Conservation (phyloP, 2,797 vertebrate genomes). For the Benthosema pterotum region DNA sequence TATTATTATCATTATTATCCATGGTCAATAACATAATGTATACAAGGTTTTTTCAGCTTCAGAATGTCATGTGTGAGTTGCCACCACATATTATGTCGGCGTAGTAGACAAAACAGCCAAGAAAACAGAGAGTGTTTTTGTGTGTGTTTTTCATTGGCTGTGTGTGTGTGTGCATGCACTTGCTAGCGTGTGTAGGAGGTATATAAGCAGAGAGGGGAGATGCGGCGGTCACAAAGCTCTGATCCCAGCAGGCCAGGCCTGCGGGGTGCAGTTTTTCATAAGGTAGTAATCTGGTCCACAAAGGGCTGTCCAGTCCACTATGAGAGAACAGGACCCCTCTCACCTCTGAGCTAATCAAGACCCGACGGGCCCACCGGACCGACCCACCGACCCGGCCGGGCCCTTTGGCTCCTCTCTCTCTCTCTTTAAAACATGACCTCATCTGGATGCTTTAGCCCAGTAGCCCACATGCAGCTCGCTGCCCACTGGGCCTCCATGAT, state of each 20-base stretch:
- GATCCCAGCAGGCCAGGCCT: conserved; percentile 73
- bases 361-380: conserved; percentile 45
- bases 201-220: conserved; percentile 58
- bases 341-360: conserved; percentile 74
- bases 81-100: no score
- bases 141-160: background rate
- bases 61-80: no score
- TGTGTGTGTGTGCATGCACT: background rate
- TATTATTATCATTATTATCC: conserved; percentile 10
- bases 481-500: conserved; percentile 59
- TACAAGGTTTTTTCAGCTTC: no score
- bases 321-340: conserved; percentile 62
- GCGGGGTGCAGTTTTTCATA: conserved; percentile 78
- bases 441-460: conserved; percentile 63
- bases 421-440: conserved; percentile 67
- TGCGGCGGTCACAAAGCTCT: conserved; percentile 69
- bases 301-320: conserved; percentile 74
- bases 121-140: no score
- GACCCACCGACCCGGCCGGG: no score
- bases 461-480: conserved; percentile 53
- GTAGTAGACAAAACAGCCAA: no score
- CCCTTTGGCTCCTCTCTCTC: conserved; percentile 48
- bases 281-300: conserved; percentile 77
- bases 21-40: conserved; percentile 33
- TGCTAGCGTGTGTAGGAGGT: conserved; percentile 23